These are phyloP conservation scores for Toxotes jaculatrix DNA, from an alignment of 2,113 vertebrate species.

Conservation along the genomic window DNA sequence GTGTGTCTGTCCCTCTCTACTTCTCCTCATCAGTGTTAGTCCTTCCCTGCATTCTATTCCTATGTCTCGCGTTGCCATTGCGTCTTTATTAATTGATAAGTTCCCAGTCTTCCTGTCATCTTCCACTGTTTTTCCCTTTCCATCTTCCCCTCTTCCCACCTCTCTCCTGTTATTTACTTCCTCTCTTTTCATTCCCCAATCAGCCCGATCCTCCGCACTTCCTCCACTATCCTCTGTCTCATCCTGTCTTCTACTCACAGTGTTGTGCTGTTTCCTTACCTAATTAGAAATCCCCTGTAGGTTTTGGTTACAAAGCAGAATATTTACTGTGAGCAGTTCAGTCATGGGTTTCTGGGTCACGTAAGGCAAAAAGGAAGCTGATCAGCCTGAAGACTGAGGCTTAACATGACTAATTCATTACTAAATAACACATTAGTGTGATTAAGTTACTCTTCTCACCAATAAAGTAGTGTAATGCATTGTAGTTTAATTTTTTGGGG, in stretches of 20 bases:
- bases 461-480: slow-evolving; percentile 22
- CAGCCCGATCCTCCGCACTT: slow-evolving; percentile 31
- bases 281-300: slow-evolving; percentile 78
- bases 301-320: slow-evolving; percentile 69
- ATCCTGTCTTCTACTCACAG: slow-evolving; percentile 33
- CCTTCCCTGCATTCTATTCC: slow-evolving; percentile 14
- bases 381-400: slow-evolving; percentile 41
- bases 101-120: slow-evolving; percentile 60
- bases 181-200: slow-evolving; percentile 44
- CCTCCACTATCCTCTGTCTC: slow-evolving; percentile 35
- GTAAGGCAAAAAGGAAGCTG: slow-evolving; percentile 19
- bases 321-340: slow-evolving; percentile 76
- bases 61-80: slow-evolving; percentile 20
- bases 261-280: slow-evolving; percentile 68
- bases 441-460: slow-evolving; percentile 19
- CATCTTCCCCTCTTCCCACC: slow-evolving; percentile 32
- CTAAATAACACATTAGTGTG: slow-evolving; percentile 31
- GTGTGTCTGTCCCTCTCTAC: slow-evolving; percentile 18
- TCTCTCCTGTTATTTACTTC: slow-evolving; percentile 54
- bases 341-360: slow-evolving; percentile 77
- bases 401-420: slow-evolving; percentile 49
- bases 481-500: slow-evolving; percentile 8
- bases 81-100: slow-evolving; percentile 61
- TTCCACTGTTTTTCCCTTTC: slow-evolving; percentile 35
- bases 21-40: slow-evolving; percentile 10